A percentile compares a stretch with the other conserved stretches of the same genome.
Evolutionary conservation across 2,888 invertebrate species (phyloP).

Genomic region (Asteroscopus sphinx): DNA sequence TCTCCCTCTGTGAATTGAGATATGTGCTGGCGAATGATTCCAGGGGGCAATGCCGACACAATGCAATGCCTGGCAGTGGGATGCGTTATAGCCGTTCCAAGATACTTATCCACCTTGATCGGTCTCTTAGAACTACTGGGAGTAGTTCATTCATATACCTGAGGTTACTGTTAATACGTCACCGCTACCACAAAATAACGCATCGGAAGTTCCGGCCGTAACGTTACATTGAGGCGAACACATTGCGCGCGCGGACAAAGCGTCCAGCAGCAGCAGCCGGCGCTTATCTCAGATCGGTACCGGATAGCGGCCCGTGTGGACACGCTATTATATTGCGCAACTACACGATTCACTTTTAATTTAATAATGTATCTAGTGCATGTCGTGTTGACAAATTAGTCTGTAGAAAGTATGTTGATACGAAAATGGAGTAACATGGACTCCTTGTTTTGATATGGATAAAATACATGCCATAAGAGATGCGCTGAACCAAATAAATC

Average conservation of each 20-base stretch:
- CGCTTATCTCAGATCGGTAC: slow-evolving; percentile 44
- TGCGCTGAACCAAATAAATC: no score
- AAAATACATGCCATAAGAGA: no score
- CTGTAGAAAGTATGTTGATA: background rate
- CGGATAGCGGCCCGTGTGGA: slow-evolving; percentile 26
- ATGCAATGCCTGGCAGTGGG: no score
- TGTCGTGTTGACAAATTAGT: slow-evolving; percentile 9
- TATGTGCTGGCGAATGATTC: no score
- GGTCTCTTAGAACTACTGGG: no score
- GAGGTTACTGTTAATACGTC: background rate
- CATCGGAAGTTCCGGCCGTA: slow-evolving; percentile 15
- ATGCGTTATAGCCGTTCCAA: no score
- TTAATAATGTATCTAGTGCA: slow-evolving; percentile 31
- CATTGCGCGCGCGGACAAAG: slow-evolving; percentile 17
- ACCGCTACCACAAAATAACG: background rate
- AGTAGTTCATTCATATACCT: background rate
- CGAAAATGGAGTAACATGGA: background rate
- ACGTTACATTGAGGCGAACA: background rate
- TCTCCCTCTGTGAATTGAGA: no score
- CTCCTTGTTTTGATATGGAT: background rate
- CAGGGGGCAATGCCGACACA: no score
- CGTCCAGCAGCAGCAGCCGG: slow-evolving; percentile 39
- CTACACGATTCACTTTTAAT: slow-evolving; percentile 19
- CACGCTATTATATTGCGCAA: slow-evolving; percentile 28
- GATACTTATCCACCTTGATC: no score